These are phyloP conservation scores for Lepidonotus clava DNA, from an alignment of 2,888 invertebrate genomes.

Conservation along the genomic window DNA sequence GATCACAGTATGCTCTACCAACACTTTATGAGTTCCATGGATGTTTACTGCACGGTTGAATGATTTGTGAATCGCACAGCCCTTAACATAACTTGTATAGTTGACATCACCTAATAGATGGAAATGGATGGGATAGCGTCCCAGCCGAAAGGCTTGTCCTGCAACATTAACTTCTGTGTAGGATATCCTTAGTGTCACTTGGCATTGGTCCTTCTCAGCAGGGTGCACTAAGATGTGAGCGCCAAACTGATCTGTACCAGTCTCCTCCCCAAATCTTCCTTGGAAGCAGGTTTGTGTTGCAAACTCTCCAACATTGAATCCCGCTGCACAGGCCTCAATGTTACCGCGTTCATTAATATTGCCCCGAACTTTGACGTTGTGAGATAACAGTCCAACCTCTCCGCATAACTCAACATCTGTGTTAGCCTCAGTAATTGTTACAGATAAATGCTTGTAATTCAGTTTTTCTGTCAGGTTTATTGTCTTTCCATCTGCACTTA, in stretches of 20 bases:
- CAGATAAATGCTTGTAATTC: slow-evolving; percentile 70
- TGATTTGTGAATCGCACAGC: slow-evolving; percentile 55
- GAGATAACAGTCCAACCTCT: slow-evolving; percentile 77
- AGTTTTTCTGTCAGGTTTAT: slow-evolving; percentile 68
- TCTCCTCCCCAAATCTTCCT: slow-evolving; percentile 77
- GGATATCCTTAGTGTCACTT: slow-evolving; percentile 64
- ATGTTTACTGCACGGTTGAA: slow-evolving; percentile 68
- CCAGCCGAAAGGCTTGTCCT: slow-evolving; percentile 77
- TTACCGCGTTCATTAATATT: slow-evolving; percentile 71
- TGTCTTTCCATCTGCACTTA: slow-evolving; percentile 69
- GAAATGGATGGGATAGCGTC: slow-evolving; percentile 78
- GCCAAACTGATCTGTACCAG: slow-evolving; percentile 76
- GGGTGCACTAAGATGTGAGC: slow-evolving; percentile 70
- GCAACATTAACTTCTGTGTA: slow-evolving; percentile 73
- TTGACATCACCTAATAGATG: slow-evolving; percentile 75
- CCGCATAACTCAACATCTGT: slow-evolving; percentile 70
- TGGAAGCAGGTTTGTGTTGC: slow-evolving; percentile 76
- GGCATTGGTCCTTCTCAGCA: background rate
- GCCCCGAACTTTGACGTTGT: slow-evolving; percentile 77
- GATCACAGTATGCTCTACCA: slow-evolving; percentile 62
- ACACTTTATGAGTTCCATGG: slow-evolving; percentile 62
- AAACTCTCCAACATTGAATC: slow-evolving; percentile 77
- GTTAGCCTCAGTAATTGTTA: slow-evolving; percentile 63
- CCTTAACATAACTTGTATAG: background rate
- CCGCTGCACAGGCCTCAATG: slow-evolving; percentile 75